Base-by-base conservation (phyloP, 2,888 invertebrate genomes). In the Hecatera dysodea region DNA sequence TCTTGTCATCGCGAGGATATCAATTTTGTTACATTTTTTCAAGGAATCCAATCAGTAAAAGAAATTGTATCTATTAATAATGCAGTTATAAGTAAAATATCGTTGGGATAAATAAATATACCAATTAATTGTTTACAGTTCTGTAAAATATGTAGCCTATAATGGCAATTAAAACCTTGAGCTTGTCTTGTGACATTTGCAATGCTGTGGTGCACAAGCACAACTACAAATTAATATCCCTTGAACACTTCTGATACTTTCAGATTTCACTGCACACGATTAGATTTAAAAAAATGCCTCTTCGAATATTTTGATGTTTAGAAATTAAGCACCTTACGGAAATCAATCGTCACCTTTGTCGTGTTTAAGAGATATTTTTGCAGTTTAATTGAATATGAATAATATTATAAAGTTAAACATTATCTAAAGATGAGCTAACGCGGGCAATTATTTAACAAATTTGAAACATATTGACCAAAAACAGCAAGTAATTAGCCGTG, bases 41-140 rank as follows among this genome's bases (percentile, higher is more conserved):
- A 56, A 80, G 55, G 68, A 78, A 80, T 67, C 29, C 61, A 78
- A 71, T 80, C 50, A 71, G 68, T 63, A 72, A 69, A 75, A 72
- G 15, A 72, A 76, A 63, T 55, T 19, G 15, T 64, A 62, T 60
- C 29, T 12, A 17, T 19, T 63, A 56, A 9, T 76, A 76, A 42
- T 60, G 65, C 57, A 48, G 63, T 68, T 67, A 53, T 36, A 75
- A 60, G 56, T 81, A 69, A 62, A 69, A 70, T 61, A 77, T 84
- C 85, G 84, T 76, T 84, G 84, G 84, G 84, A 82, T 83, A 82
- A 81, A 85, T 64, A 83, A 81, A 83, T 75, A 77, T 78, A 71
- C 74, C 80, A 76, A 75, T 82, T 29, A 71, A 69, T 48, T 66
- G 75, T 67, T 55, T 67, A 72, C 46, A 55, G 53, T 72, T 73